phyloP scores from a whole-genome alignment of 1,140 invertebrate species.

The Macrotrachela quadricornifera region DNA sequence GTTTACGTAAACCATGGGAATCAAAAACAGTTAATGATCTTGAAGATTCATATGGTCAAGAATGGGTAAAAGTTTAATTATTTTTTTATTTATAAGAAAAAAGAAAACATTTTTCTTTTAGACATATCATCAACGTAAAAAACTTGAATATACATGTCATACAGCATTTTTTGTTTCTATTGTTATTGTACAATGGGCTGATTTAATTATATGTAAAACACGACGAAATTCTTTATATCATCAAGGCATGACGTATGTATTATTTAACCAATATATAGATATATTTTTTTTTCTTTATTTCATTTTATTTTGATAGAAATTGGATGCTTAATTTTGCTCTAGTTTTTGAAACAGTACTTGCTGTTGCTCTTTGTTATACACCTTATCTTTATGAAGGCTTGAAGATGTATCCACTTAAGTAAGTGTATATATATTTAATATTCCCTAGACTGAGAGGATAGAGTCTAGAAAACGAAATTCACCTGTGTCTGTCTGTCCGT shows the following conservation, averaged over 20 bases:
- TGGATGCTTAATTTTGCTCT: slow-evolving; percentile 30
- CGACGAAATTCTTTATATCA: slow-evolving; percentile 81
- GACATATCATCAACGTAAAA: slow-evolving; percentile 83
- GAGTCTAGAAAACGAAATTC: too few species aligned
- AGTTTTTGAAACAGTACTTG: slow-evolving; percentile 31
- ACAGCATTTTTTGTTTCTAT: slow-evolving; percentile 95
- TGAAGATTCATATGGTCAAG: slow-evolving; percentile 84
- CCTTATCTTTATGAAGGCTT: slow-evolving; percentile 30
- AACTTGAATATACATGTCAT: slow-evolving; percentile 85
- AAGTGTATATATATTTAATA: too few species aligned
- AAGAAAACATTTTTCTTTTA: slow-evolving; percentile 38
- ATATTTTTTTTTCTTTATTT: not conserved
- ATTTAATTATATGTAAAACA: slow-evolving; percentile 94
- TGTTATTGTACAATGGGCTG: slow-evolving; percentile 84
- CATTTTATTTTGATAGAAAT: slow-evolving; percentile 18
- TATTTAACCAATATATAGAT: not conserved
- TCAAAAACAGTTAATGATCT: slow-evolving; percentile 84
- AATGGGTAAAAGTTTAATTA: slow-evolving; percentile 39
- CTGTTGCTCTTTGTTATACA: slow-evolving; percentile 27
- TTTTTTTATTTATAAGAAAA: slow-evolving; percentile 12
- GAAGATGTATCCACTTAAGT: slow-evolving; percentile 30
- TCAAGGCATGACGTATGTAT: slow-evolving; percentile 69
- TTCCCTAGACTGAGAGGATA: too few species aligned
- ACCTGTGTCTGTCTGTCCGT: too few species aligned
- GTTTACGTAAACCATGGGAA: slow-evolving; percentile 81